Conservation (phyloP, 1,140 invertebrate genomes). For the Drosophila pallidifrons region DNA sequence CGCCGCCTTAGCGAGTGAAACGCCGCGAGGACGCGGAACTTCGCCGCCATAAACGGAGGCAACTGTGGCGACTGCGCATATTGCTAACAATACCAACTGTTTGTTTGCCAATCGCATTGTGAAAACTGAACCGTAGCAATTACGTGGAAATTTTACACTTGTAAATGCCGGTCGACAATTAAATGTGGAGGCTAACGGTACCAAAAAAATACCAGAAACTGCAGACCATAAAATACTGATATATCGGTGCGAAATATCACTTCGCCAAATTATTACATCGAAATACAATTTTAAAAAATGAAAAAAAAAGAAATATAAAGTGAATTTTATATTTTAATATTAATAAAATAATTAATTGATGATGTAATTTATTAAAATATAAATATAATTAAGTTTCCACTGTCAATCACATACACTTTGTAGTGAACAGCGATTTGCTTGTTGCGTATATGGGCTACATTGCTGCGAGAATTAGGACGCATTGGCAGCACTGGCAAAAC, state of each 20-base stretch:
- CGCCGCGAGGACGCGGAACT: slow-evolving; percentile 87
- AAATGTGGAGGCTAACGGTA: slow-evolving; percentile 8
- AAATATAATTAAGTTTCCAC: too few species aligned
- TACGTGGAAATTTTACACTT: slow-evolving; percentile 51
- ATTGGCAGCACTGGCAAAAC: slow-evolving; percentile 56
- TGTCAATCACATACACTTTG: not conserved
- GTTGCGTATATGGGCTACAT: not conserved
- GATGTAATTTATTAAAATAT: too few species aligned
- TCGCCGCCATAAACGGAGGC: slow-evolving; percentile 21
- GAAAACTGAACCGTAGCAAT: slow-evolving; percentile 21
- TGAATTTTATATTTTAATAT: too few species aligned
- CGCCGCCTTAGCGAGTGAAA: slow-evolving; percentile 86
- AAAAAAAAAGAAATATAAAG: too few species aligned
- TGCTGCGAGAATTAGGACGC: too few species aligned
- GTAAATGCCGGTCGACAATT: slow-evolving; percentile 46
- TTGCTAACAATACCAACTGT: slow-evolving; percentile 38
- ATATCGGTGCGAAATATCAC: too few species aligned
- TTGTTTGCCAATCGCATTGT: slow-evolving; percentile 14
- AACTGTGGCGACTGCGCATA: slow-evolving; percentile 29
- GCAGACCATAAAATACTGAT: too few species aligned
- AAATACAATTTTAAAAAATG: too few species aligned
- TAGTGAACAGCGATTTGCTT: not conserved
- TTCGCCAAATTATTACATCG: too few species aligned
- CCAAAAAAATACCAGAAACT: not conserved
- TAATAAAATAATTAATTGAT: too few species aligned